These are phyloP conservation scores for Anableps anableps DNA, from an alignment of 2,797 vertebrate genomes.

Conservation along the genomic window DNA sequence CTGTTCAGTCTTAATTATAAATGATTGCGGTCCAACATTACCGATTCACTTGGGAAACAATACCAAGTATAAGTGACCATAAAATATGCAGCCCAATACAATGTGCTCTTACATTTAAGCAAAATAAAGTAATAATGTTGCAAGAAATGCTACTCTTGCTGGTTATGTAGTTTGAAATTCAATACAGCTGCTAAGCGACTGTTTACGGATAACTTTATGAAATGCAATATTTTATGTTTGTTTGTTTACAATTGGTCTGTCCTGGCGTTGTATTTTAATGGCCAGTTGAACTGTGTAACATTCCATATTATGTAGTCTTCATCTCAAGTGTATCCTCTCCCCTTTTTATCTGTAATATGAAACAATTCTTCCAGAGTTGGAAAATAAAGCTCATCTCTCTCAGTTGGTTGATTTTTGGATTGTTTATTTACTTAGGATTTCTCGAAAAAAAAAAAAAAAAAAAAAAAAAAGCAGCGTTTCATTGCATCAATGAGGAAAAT, in stretches of 20 bases:
- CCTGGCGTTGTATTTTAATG: constrained; percentile 56
- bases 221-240: constrained; percentile 72
- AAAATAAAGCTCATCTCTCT: constrained; percentile 73
- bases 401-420: constrained; percentile 39
- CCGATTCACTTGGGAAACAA: constrained; percentile 42
- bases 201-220: constrained; percentile 61
- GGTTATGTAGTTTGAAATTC: constrained; percentile 54
- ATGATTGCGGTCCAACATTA: constrained; percentile 50
- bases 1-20: constrained; percentile 38
- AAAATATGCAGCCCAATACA: constrained; percentile 39
- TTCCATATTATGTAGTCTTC: constrained; percentile 69
- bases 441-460: background rate
- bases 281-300: constrained; percentile 71
- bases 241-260: constrained; percentile 44
- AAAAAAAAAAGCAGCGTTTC: constrained; percentile 14
- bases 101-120: constrained; percentile 49
- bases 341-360: constrained; percentile 64
- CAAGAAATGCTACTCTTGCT: constrained; percentile 46
- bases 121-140: constrained; percentile 46
- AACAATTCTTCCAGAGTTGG: constrained; percentile 62
- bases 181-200: constrained; percentile 51
- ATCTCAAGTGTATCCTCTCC: constrained; percentile 45
- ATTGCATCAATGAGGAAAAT: constrained; percentile 13
- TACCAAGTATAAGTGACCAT: constrained; percentile 35
- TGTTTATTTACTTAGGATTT: constrained; percentile 45